A percentile compares a stretch with the other conserved stretches of the same genome.
These are phyloP conservation scores for Ciconia boyciana DNA, from an alignment of 2,113 vertebrate genomes.

Conservation along the genomic window DNA sequence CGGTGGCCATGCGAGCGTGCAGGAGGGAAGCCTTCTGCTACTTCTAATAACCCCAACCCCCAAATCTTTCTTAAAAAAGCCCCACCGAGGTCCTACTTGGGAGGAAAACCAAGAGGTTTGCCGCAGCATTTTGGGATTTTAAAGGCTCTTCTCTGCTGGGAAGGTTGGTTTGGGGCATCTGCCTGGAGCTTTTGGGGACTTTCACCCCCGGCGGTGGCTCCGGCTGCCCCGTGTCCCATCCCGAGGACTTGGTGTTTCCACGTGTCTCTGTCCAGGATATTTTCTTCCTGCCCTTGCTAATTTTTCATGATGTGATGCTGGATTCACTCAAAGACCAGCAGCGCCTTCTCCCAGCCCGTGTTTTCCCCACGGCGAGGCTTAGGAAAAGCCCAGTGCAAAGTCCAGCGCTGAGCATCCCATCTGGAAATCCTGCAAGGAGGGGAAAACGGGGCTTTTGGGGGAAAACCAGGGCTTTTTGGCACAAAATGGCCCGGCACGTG, in stretches of 20 bases:
- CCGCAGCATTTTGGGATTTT: accelerated
- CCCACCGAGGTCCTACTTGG: accelerated
- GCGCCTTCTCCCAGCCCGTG: accelerated
- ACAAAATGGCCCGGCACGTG: not conserved
- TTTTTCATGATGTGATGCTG: not conserved
- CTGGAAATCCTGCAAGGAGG: not conserved
- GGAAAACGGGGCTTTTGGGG: accelerated
- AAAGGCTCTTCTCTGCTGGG: not conserved
- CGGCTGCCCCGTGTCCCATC: not conserved
- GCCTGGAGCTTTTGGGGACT: not conserved
- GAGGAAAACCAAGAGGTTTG: not conserved
- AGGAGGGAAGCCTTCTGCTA: not conserved
- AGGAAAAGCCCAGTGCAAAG: not conserved
- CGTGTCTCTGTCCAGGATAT: accelerated
- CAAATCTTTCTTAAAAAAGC: not conserved
- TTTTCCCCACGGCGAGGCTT: accelerated
- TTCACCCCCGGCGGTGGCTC: accelerated
- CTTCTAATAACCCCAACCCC: accelerated
- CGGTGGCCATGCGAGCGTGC: accelerated
- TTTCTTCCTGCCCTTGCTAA: not conserved
- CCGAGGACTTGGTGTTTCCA: accelerated
- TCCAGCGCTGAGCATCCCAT: accelerated
- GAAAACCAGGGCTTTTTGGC: accelerated
- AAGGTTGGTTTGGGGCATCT: not conserved
- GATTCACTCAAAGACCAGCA: not conserved